Evolutionary conservation across 2,888 invertebrate species (phyloP).

Genomic region (Mythimna pallens): DNA sequence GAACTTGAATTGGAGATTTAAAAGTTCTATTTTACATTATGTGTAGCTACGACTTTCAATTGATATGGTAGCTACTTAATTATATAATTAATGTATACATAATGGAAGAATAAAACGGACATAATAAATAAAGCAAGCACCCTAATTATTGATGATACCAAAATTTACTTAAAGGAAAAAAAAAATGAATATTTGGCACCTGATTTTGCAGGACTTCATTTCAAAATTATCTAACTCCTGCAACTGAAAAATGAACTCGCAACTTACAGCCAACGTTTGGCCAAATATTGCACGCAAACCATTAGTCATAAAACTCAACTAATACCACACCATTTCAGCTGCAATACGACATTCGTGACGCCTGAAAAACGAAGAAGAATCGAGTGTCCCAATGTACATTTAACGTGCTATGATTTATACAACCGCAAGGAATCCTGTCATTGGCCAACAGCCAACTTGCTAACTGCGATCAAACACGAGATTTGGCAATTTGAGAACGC

Average conservation of each 20-base stretch:
- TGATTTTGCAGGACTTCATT: too few relatives aligned
- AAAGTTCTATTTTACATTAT: background rate
- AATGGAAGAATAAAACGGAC: background rate
- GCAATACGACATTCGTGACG: constrained; percentile 63
- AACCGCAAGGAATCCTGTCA: constrained; percentile 68
- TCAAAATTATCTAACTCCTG: too few relatives aligned
- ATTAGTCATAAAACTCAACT: constrained; percentile 7
- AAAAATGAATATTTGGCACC: background rate
- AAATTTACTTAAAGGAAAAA: background rate
- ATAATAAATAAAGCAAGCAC: background rate
- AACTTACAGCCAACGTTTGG: constrained; percentile 15
- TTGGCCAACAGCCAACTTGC: constrained; percentile 75
- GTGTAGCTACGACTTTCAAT: background rate
- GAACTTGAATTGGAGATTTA: constrained; percentile 6
- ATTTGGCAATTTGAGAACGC: constrained; percentile 76
- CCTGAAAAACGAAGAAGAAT: constrained; percentile 54
- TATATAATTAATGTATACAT: background rate
- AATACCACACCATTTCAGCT: constrained; percentile 35
- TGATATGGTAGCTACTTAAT: too few relatives aligned
- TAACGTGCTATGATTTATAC: constrained; percentile 75
- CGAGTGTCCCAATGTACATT: constrained; percentile 68
- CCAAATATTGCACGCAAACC: constrained; percentile 12
- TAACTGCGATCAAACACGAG: constrained; percentile 79
- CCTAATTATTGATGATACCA: background rate
- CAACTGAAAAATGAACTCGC: too few relatives aligned